A percentile compares a stretch with the other conserved stretches of the same genome.
Conservation (phyloP, 2,888 invertebrate genomes). For the Bruchidius siliquastri region DNA sequence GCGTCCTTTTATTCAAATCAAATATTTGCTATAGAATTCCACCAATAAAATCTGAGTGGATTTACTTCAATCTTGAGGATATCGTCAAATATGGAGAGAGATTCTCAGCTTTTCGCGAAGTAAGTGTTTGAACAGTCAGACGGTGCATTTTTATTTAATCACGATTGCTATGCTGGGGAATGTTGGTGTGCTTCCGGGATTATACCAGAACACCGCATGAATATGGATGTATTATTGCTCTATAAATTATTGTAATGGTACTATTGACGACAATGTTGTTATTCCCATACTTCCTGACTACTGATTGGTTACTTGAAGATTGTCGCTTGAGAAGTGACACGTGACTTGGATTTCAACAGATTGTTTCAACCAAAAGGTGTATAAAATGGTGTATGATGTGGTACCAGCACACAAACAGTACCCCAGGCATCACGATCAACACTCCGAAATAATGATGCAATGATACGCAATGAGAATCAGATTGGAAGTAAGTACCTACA, state of each 20-base stretch:
- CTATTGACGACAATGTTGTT: neutral
- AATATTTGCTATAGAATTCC: neutral
- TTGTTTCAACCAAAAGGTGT: too few relatives aligned
- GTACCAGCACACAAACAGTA: too few relatives aligned
- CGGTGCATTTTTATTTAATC: neutral
- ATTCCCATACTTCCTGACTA: neutral
- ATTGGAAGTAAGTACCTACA: too few relatives aligned
- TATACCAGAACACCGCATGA: neutral
- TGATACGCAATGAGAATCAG: too few relatives aligned
- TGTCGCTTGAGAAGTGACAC: too few relatives aligned
- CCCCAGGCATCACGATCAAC: too few relatives aligned
- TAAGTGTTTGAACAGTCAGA: neutral
- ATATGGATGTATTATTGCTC: neutral
- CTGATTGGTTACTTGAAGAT: too few relatives aligned
- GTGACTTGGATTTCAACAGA: too few relatives aligned
- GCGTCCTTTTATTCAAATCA: neutral
- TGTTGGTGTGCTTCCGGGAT: neutral
- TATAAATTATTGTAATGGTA: neutral
- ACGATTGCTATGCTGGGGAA: neutral
- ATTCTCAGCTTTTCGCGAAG: neutral
- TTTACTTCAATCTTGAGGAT: neutral
- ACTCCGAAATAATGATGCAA: too few relatives aligned
- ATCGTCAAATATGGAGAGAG: neutral
- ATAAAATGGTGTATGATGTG: too few relatives aligned
- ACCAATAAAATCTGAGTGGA: neutral